Evolutionary conservation across 2,888 invertebrate genomes (phyloP), one percentile per base, ranked within the genome.

Genomic region (Drosophila engyochracea): DNA sequence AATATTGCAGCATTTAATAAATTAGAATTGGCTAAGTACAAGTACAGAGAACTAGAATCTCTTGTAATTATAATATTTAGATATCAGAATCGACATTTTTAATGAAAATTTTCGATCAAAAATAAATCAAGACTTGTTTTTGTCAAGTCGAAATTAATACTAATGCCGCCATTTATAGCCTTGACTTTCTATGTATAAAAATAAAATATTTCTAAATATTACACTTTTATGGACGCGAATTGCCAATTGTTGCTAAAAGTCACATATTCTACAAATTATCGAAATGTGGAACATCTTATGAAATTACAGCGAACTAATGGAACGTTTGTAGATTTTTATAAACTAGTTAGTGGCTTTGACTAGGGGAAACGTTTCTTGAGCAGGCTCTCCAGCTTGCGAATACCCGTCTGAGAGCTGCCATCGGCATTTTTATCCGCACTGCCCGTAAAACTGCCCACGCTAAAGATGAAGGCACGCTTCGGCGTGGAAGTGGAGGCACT

Each of bases 301-400:
- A 59, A 60, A 66, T 35, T 52, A 51, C 25, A 60, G 52, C 73
- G 28, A 65, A 71, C 39, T 63, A 68, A 62, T 77, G 87, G 85
- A 85, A 83, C 85, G 74, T 53, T 66, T 54, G n/a, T 67, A 14
- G 31, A 49, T 59, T 52, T 33, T 41, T 52, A 55, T 41, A 57
- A 53, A 51, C 39, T 61, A 62, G 19, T 52, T 58, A 41, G 61
- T 70, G 19, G 9, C 10, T 51, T 67, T 59, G 74, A 82, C 83
- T 92, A 93, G 39, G 94, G 94, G 70, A 94, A 91, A 76, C 94
- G 92, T 85, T 95, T 95, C 77, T 95, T 95, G 60, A 95, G 94
- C 52, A 95, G 90, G 84, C 94, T 95, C 81, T 95, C 95, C 71
- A 95, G 91, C 91, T 94, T 94, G 70, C 94, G 94, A 74, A 95